Base-by-base conservation (phyloP, 2,888 invertebrate species). In the Drosophila nr. perissopoda region DNA sequence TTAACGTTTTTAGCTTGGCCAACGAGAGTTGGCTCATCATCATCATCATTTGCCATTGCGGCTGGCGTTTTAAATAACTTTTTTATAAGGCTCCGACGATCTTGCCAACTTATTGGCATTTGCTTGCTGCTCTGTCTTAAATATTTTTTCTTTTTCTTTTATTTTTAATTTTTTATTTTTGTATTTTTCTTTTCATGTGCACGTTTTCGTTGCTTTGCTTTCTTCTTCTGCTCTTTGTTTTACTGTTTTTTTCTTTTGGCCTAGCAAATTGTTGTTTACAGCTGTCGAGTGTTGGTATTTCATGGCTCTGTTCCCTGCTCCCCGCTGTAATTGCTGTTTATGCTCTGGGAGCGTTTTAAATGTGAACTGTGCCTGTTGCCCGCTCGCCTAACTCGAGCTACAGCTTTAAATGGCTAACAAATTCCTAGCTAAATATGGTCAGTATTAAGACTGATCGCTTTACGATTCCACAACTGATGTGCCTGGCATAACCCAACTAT, bases 11-110 rank as follows among this genome's bases (percentile, higher is more conserved):
- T 78, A 76, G 74, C 75, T 68, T 65, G 74, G n/a, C 42, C 51
- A 72, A 64, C 72, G 67, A 70, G 57, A 57, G 40, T 57, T 57
- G 49, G 62, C 73, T 76, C 73, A 76, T 76, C 77, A 70, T 77
- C 77, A 76, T 75, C 71, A 88, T 89, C 89, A 89, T 89, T 89
- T 89, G 89, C 89, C 89, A 89, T 75, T 81, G 88, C 76, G 71
- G 75, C 70, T 79, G 82, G 81, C 85, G 87, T 87, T 89, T 89
- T 88, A 88, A 89, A 89, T 89, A 88, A 87, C 87, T 88, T 85
- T 81, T 78, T 87, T 81, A 83, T 85, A 85, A 78, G 83, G 75
- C 63, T 57, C 38, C 68, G 42, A 65, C 56, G 77, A 81, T 81
- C 81, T 81, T 69, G 70, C 74, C 82, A 67, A 81, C 82, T 85